These are phyloP conservation scores for Chelon labrosus DNA, from an alignment of 2,797 vertebrate genomes.

Conservation along the genomic window DNA sequence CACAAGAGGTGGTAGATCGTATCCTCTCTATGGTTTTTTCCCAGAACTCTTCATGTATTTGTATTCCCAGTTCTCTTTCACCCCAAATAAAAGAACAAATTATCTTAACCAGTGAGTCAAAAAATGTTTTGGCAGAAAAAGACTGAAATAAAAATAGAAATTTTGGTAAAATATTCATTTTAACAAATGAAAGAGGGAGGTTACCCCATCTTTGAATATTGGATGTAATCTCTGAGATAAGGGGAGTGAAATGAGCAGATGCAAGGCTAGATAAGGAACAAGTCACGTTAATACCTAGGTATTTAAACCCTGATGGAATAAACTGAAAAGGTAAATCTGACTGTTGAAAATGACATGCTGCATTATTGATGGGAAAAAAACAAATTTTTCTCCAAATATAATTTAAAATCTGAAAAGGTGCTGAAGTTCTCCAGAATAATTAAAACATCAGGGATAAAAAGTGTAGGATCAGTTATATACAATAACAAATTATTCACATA, in stretches of 20 bases:
- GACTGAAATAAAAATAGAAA: constrained; percentile 32
- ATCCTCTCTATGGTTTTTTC: no score
- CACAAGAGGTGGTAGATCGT: no score
- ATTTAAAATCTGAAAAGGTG: constrained; percentile 20
- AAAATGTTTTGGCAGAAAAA: constrained; percentile 27
- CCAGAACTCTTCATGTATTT: no score
- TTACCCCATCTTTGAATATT: constrained; percentile 26
- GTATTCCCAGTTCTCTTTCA: background rate
- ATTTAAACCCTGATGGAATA: constrained; percentile 27
- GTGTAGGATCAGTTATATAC: constrained; percentile 5
- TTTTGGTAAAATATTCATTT: constrained; percentile 34
- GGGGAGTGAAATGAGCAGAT: constrained; percentile 17
- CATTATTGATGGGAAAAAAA: constrained; percentile 18
- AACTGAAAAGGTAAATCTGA: constrained; percentile 16
- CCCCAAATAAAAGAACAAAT: constrained; percentile 29
- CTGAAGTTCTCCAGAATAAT: constrained; percentile 9
- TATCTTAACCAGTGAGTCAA: constrained; percentile 1
- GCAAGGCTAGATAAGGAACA: background rate
- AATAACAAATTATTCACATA: constrained; percentile 5
- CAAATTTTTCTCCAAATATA: background rate
- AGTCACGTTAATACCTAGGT: constrained; percentile 26
- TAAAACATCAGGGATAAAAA: constrained; percentile 9
- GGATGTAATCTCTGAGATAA: constrained; percentile 27
- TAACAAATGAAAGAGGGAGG: constrained; percentile 24
- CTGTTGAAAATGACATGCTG: constrained; percentile 10